Evolutionary conservation across 1,140 invertebrate species (phyloP), one percentile per base, ranked within the genome.

Genomic region (Polypedilum pembai): DNA sequence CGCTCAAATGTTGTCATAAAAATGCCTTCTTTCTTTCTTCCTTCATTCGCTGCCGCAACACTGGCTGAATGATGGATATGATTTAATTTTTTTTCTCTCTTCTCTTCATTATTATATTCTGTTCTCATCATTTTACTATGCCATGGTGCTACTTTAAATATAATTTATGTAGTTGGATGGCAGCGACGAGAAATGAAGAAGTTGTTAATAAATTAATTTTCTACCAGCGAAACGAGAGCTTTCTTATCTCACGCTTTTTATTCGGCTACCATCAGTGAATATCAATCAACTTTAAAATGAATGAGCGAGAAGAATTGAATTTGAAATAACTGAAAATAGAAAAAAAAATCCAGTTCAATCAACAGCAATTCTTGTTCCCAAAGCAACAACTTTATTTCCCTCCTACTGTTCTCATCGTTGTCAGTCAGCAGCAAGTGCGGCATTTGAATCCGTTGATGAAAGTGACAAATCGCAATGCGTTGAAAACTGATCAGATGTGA

Each of bases 161-260:
- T 33, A 33, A 33, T 33, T 56, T 56, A n/a, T 56, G 45, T 12
- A 56, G 45, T 56, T 56, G n/a, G 45, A 4, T n/a, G 12, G 12
- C n/a, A 12, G 10, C 45, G 15, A n/a, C 45, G 45, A 56, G 10
- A 12, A 56, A 56, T 10, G 65, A 21, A 21, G 20, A 69, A 69
- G 17, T 69, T 18, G 65, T 69, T 69, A 69, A 69, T 69, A 69
- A 69, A 69, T 69, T 69, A 69, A 69, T 69, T 69, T 69, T 69
- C 17, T 56, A 12, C 45, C n/a, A 56, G 3, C n/a, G n/a, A 12
- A 56, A 45, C 8, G 41, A 8, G 41, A 56, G 45, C 12, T 18
- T 21, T 20, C 17, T 69, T 69, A 69, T 69, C 65, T 69, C 7
- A 21, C 17, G 7, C 17, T 21, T 20, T 69, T 69, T 20, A 56